Evolutionary conservation across 2,888 invertebrate species (phyloP).

Genomic region (Platycnemis pennipes): DNA sequence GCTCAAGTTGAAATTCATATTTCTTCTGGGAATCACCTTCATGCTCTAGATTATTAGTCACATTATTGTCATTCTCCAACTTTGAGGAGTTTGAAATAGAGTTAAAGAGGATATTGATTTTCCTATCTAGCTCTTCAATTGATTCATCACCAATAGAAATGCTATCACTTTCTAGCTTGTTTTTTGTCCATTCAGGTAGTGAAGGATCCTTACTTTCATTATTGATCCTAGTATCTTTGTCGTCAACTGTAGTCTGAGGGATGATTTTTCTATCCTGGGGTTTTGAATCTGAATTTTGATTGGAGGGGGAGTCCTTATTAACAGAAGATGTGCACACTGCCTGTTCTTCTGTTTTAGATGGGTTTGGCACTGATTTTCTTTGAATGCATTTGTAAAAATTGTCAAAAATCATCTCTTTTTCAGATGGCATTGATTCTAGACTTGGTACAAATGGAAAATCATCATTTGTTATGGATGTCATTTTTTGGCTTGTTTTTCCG

Average conservation of each 20-base stretch:
- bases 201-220: neutral
- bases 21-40: neutral
- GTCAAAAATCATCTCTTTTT: neutral
- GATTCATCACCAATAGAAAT: neutral
- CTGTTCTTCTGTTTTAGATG: neutral
- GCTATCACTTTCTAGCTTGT: neutral
- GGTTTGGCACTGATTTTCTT: neutral
- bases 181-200: neutral
- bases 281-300: neutral
- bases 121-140: neutral
- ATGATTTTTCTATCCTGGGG: neutral
- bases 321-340: neutral
- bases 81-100: neutral
- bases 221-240: neutral
- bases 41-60: neutral
- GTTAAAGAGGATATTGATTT: neutral
- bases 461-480: neutral
- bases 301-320: neutral
- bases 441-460: conserved; percentile 9
- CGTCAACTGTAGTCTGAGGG: neutral
- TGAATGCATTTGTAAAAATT: neutral
- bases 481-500: neutral
- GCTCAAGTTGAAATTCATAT: neutral
- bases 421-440: neutral
- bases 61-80: neutral